Evolutionary conservation across 2,797 vertebrate genomes (phyloP).

Genomic region (Limnodromus scolopaceus): DNA sequence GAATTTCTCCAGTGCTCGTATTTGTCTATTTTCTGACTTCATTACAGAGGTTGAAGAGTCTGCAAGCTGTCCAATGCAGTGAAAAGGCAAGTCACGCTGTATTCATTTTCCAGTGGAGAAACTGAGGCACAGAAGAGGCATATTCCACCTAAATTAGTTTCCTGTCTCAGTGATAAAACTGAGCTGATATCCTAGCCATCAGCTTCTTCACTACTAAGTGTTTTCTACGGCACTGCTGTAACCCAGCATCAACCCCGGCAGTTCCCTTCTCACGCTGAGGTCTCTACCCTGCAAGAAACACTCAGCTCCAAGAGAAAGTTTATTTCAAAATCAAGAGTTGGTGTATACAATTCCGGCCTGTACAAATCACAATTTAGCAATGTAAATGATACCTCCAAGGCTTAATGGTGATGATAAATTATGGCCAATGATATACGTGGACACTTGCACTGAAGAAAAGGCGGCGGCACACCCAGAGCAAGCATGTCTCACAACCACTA

Average conservation of each 20-base stretch:
- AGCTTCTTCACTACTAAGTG: neutral
- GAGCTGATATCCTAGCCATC: neutral
- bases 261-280: neutral
- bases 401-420: neutral
- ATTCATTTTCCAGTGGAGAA: neutral
- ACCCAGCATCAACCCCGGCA: neutral
- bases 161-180: neutral
- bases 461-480: neutral
- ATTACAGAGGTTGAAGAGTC: neutral
- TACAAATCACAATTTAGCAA: neutral
- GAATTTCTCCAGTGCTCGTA: rapidly evolving
- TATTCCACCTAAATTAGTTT: neutral
- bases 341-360: rapidly evolving
- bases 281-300: neutral
- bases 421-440: neutral
- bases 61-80: neutral
- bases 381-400: neutral
- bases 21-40: neutral
- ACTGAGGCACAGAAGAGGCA: neutral
- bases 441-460: neutral
- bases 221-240: rapidly evolving
- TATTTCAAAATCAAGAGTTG: neutral
- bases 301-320: neutral
- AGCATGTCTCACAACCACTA: constrained; percentile 15
- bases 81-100: neutral